Percentiles rank a stretch among this genome's conserved stretches.
phyloP scores from a whole-genome alignment of 2,797 vertebrate genomes.

The Pseudomugil gertrudae region DNA sequence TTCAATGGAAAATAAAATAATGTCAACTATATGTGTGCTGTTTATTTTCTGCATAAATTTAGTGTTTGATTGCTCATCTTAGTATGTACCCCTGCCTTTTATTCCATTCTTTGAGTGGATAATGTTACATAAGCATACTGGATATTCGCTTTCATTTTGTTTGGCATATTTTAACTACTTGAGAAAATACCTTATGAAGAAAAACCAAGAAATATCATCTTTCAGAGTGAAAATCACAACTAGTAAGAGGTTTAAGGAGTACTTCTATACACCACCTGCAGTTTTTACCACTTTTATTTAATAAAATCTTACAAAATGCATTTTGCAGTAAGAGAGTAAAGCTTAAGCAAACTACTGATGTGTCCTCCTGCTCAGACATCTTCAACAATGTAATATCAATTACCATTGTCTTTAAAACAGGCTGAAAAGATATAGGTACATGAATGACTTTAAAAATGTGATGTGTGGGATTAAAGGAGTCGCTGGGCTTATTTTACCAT shows the following conservation, averaged over 20 bases:
- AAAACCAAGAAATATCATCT: not conserved
- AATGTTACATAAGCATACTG: not conserved
- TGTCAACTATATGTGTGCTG: conserved; percentile 65
- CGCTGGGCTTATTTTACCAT: not conserved
- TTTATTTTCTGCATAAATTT: conserved; percentile 49
- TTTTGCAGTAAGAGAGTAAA: not conserved
- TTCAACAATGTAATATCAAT: not conserved
- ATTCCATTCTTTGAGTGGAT: not conserved
- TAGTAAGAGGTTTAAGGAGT: not conserved
- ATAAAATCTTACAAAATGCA: not conserved
- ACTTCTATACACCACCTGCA: not conserved
- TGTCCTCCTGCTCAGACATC: not conserved
- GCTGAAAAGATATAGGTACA: too few species aligned
- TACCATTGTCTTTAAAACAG: not conserved
- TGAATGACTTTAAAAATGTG: not conserved
- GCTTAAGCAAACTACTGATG: not conserved
- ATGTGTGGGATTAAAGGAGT: not conserved
- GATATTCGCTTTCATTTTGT: not conserved
- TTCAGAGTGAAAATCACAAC: not conserved
- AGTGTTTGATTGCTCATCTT: not conserved
- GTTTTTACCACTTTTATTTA: not conserved
- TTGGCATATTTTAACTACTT: not conserved
- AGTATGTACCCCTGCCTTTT: not conserved
- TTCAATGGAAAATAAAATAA: conserved; percentile 85
- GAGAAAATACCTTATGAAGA: not conserved